Percentiles rank a stretch among this genome's conserved stretches.
phyloP scores from a whole-genome alignment of 2,113 vertebrate genomes.

The Ochotona curzoniae region DNA sequence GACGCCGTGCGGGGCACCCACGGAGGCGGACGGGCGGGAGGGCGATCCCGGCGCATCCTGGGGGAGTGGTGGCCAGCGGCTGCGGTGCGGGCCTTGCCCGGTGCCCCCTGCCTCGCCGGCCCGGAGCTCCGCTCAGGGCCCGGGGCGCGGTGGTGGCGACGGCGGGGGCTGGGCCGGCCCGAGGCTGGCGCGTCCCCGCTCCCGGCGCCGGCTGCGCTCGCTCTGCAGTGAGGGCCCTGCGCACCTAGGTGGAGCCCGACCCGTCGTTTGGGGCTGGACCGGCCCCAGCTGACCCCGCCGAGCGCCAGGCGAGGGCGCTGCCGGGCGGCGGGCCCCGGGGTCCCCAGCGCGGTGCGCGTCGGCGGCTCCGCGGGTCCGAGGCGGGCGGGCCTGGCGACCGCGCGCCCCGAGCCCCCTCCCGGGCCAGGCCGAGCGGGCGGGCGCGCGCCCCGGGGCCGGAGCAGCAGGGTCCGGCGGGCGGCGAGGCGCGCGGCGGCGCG shows the following conservation, averaged over 20 bases:
- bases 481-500: constrained; percentile 31
- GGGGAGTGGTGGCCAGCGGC: too few species aligned
- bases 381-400: constrained; percentile 29
- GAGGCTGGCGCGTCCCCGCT: not conserved
- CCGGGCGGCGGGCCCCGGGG: constrained; percentile 71
- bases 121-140: not conserved
- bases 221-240: constrained; percentile 75
- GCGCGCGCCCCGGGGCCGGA: constrained; percentile 64
- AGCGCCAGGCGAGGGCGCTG: constrained; percentile 80
- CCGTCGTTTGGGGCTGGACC: constrained; percentile 69
- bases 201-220: not conserved
- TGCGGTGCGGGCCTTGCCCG: too few species aligned
- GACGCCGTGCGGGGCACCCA: too few species aligned
- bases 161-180: not conserved
- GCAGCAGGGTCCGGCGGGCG: constrained; percentile 65
- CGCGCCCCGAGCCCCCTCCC: constrained; percentile 50
- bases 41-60: too few species aligned
- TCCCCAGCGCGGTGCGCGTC: constrained; percentile 76
- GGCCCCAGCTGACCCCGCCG: constrained; percentile 74
- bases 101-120: too few species aligned
- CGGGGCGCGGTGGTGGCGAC: accelerated
- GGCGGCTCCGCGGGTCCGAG: constrained; percentile 57
- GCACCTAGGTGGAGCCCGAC: constrained; percentile 81
- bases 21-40: too few species aligned
- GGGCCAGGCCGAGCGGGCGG: constrained; percentile 32